Conservation (phyloP, 1,140 invertebrate species). For the Brachionus rubens region DNA sequence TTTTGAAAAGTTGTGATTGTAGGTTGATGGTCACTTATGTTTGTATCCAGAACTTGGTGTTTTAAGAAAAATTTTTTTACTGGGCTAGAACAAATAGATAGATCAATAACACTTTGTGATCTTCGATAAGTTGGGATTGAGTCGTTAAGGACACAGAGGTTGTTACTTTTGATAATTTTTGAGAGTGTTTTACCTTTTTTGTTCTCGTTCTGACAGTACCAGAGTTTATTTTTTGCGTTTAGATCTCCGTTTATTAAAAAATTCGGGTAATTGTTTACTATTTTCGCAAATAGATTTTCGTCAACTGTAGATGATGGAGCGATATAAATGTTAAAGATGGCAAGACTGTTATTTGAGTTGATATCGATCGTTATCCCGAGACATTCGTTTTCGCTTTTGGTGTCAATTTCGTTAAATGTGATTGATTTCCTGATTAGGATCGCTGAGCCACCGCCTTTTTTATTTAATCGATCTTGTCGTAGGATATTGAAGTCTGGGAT, state of each 20-base stretch:
- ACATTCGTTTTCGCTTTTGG: not conserved
- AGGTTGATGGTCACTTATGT: not conserved
- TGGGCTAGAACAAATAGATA: not conserved
- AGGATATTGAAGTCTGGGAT: not conserved
- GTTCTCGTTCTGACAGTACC: not conserved
- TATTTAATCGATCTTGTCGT: not conserved
- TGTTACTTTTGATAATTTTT: not conserved
- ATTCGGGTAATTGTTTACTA: not conserved
- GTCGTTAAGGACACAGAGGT: not conserved
- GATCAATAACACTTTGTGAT: not conserved
- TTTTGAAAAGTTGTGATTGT: not conserved
- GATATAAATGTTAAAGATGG: not conserved
- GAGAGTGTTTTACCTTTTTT: constrained; percentile 9
- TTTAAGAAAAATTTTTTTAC: not conserved
- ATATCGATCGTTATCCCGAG: not conserved
- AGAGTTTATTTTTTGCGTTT: not conserved
- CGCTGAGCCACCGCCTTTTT: not conserved
- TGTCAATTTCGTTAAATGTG: not conserved
- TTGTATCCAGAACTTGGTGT: not conserved
- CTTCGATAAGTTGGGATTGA: not conserved
- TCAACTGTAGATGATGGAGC: not conserved
- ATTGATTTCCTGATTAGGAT: not conserved
- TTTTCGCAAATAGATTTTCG: not conserved
- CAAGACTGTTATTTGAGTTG: not conserved
- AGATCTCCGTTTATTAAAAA: not conserved